Conservation (phyloP, 2,113 vertebrate genomes). For the Pterocles orientalis region DNA sequence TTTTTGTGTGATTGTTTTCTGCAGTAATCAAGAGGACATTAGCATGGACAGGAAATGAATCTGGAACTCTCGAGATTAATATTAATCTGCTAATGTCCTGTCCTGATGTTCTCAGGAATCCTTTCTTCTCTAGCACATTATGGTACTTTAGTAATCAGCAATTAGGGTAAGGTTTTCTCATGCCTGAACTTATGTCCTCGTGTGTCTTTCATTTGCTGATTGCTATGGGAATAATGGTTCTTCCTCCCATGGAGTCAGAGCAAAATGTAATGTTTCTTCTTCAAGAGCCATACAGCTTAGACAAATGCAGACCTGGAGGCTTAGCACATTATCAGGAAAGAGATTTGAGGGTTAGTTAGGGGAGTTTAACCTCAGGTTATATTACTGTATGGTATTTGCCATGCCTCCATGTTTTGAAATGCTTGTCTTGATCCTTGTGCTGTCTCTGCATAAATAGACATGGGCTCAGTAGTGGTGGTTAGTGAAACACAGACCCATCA, state of each 20-base stretch:
- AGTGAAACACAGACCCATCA: not conserved
- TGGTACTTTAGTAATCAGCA: slow-evolving; percentile 65
- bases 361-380: not conserved
- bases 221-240: slow-evolving; percentile 44
- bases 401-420: not conserved
- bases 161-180: slow-evolving; percentile 67
- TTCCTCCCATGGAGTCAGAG: slow-evolving; percentile 43
- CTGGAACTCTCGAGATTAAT: slow-evolving; percentile 81
- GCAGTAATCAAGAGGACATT: slow-evolving; percentile 77
- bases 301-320: not conserved
- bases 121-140: slow-evolving; percentile 68
- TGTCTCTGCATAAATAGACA: not conserved
- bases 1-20: slow-evolving; percentile 75
- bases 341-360: not conserved
- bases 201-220: slow-evolving; percentile 66
- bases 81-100: slow-evolving; percentile 80
- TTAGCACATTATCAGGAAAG: not conserved
- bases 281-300: not conserved
- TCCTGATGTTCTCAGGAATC: slow-evolving; percentile 71
- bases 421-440: not conserved
- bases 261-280: slow-evolving; percentile 44
- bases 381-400: not conserved
- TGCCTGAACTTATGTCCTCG: slow-evolving; percentile 56
- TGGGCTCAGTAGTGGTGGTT: not conserved
- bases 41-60: slow-evolving; percentile 78